phyloP scores from a whole-genome alignment of 2,113 vertebrate species.

The Nyctibius bracteatus region DNA sequence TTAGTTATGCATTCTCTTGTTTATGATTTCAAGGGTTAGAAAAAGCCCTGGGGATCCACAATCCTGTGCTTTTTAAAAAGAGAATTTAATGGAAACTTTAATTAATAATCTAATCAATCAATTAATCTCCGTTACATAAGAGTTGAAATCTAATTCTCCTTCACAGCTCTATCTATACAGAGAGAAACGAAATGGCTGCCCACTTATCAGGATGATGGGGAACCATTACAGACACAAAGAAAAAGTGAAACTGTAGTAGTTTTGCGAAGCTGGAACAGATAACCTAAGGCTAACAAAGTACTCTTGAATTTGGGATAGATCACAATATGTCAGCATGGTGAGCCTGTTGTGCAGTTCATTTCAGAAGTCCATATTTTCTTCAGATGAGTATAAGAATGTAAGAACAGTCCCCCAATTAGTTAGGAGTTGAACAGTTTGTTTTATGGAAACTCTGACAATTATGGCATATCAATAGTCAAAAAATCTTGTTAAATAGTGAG shows the following conservation, averaged over 20 bases:
- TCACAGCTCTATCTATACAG: conserved; percentile 69
- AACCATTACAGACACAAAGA: conserved; percentile 62
- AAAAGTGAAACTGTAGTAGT: conserved; percentile 61
- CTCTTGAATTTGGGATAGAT: conserved; percentile 14
- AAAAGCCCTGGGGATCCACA: conserved; percentile 65
- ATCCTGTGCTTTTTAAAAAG: conserved; percentile 64
- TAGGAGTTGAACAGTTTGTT: not conserved
- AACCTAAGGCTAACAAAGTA: conserved; percentile 14
- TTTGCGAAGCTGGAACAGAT: conserved; percentile 42
- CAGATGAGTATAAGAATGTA: not conserved
- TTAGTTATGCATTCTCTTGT: conserved; percentile 76
- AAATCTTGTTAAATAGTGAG: not conserved
- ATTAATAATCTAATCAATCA: conserved; percentile 85
- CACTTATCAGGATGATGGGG: conserved; percentile 66
- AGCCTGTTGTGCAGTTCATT: not conserved
- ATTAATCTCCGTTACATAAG: conserved; percentile 76
- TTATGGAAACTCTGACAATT: not conserved
- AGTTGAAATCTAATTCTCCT: conserved; percentile 74
- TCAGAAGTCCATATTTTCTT: not conserved
- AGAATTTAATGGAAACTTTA: conserved; percentile 78
- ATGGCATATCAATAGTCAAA: not conserved
- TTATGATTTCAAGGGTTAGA: conserved; percentile 71
- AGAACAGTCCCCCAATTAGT: not conserved
- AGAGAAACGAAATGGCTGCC: conserved; percentile 63
- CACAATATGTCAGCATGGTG: not conserved